Conservation (phyloP, 1,140 invertebrate genomes). For the Heliconius eleuchia region DNA sequence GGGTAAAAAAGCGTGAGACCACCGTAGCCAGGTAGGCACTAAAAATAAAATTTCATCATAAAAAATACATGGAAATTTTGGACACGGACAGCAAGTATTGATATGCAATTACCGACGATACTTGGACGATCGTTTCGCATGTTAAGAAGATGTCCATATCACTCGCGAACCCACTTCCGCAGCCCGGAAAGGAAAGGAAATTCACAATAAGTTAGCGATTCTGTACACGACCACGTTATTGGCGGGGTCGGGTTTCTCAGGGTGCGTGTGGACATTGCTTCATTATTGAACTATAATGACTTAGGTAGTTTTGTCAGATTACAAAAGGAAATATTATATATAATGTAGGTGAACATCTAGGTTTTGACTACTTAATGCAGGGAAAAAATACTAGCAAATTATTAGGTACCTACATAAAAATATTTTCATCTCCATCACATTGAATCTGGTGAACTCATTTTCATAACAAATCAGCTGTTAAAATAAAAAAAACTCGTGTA, state of each 20-base stretch:
- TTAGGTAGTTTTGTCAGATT: not conserved
- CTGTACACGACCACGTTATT: slow-evolving; percentile 53
- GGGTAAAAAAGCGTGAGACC: not conserved
- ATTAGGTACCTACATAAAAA: too few relatives aligned
- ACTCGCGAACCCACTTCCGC: slow-evolving; percentile 60
- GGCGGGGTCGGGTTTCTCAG: slow-evolving; percentile 48
- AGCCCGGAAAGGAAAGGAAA: slow-evolving; percentile 74
- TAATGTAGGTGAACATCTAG: not conserved
- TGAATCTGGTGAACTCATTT: too few relatives aligned
- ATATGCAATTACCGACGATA: slow-evolving; percentile 56
- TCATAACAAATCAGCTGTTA: too few relatives aligned
- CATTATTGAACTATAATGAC: slow-evolving; percentile 17
- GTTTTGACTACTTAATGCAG: not conserved
- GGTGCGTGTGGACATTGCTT: slow-evolving; percentile 30
- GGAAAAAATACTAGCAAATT: too few relatives aligned
- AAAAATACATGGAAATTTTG: slow-evolving; percentile 31
- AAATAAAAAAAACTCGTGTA: too few relatives aligned
- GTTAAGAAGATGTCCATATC: slow-evolving; percentile 58
- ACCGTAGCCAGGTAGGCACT: not conserved
- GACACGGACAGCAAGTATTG: slow-evolving; percentile 34
- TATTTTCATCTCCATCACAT: too few relatives aligned
- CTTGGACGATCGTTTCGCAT: slow-evolving; percentile 52
- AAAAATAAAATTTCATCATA: not conserved
- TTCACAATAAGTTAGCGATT: slow-evolving; percentile 66
- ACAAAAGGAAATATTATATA: not conserved